Conservation (phyloP, 1,140 invertebrate genomes). For the Drosophila arawakana region DNA sequence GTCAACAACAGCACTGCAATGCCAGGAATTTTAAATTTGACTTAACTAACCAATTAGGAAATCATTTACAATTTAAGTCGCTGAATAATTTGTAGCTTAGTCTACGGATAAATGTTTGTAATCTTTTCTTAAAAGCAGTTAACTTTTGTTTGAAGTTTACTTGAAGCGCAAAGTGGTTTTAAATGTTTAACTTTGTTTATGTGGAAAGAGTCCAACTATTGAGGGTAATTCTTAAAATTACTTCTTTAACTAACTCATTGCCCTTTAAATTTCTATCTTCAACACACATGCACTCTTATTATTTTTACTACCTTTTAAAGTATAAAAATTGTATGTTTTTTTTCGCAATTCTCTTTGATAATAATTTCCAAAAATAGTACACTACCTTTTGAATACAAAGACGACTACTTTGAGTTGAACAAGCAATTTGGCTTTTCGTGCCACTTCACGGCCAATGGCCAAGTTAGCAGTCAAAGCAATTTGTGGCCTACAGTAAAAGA, state of each 20-base stretch:
- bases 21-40: neutral
- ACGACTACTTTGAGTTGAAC: slow-evolving; percentile 33
- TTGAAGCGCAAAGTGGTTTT: too few species aligned
- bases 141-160: too few species aligned
- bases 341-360: neutral
- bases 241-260: too few species aligned
- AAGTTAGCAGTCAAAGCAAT: slow-evolving; percentile 33
- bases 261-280: too few species aligned
- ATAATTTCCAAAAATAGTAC: neutral
- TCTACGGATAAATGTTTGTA: neutral
- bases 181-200: too few species aligned
- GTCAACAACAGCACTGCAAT: neutral
- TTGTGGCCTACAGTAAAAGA: slow-evolving; percentile 8
- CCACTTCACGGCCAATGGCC: slow-evolving; percentile 36
- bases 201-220: too few species aligned
- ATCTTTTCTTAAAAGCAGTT: too few species aligned
- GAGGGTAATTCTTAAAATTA: too few species aligned
- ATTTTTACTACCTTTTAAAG: neutral
- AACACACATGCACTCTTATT: too few species aligned
- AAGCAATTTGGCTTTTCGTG: slow-evolving; percentile 43
- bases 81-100: neutral
- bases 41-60: neutral
- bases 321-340: neutral
- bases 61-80: neutral
- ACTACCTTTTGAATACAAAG: neutral